A percentile compares a stretch with the other conserved stretches of the same genome.
phyloP scores from a whole-genome alignment of 2,797 vertebrate genomes.

The Melanotaenia pygmaea region DNA sequence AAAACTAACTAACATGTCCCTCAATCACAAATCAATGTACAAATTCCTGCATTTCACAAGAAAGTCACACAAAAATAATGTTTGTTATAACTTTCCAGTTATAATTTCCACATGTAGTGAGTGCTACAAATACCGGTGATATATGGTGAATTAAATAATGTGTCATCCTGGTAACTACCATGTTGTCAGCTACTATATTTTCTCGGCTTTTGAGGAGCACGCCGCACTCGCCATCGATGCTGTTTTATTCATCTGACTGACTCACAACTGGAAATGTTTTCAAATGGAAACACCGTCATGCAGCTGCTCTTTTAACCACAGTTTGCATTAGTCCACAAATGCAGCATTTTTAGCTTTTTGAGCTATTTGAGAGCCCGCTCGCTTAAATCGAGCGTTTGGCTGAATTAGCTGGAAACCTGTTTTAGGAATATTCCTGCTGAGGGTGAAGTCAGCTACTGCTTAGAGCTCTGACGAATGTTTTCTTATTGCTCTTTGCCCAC shows the following conservation, averaged over 20 bases:
- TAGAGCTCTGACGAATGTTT: conserved; percentile 65
- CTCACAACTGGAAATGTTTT: conserved; percentile 59
- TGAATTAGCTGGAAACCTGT: conserved; percentile 35
- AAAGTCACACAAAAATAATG: too few species aligned
- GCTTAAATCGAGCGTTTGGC: conserved; percentile 41
- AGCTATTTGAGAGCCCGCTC: conserved; percentile 11
- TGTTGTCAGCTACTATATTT: conserved; percentile 28
- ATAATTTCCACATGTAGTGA: too few species aligned
- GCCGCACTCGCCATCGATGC: conserved; percentile 22
- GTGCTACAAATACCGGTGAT: not conserved
- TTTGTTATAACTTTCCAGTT: too few species aligned
- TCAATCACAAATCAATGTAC: too few species aligned
- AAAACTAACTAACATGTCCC: too few species aligned
- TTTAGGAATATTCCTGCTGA: conserved; percentile 47
- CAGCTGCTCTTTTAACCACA: conserved; percentile 58
- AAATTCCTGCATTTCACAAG: too few species aligned
- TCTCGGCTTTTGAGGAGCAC: conserved; percentile 21
- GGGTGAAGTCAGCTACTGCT: conserved; percentile 67
- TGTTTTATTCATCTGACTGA: conserved; percentile 45
- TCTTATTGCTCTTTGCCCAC: conserved; percentile 71
- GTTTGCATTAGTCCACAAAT: conserved; percentile 36
- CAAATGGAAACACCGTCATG: conserved; percentile 50
- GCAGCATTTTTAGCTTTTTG: conserved; percentile 43
- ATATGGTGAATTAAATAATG: conserved; percentile 7
- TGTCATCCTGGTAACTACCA: not conserved